A percentile compares a stretch with the other conserved stretches of the same genome.
Conservation (phyloP, 2,113 vertebrate species). For the Ceratotherium simum region DNA sequence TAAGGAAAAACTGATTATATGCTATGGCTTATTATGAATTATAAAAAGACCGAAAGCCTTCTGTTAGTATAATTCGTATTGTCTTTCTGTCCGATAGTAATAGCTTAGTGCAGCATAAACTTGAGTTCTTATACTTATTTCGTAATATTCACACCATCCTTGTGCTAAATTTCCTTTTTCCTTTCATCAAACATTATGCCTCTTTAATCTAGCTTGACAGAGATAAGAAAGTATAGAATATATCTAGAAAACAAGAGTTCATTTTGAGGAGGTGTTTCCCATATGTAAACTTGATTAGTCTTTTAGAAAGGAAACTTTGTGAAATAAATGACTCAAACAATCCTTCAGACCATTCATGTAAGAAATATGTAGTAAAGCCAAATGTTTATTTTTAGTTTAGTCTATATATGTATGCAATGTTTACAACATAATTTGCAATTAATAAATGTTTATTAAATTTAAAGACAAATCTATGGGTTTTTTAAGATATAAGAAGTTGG, state of each 20-base stretch:
- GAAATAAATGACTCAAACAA: neutral
- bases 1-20: neutral
- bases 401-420: neutral
- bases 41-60: neutral
- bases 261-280: neutral
- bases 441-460: neutral
- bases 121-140: neutral
- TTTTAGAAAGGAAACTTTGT: conserved; percentile 15
- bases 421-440: neutral
- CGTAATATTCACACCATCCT: neutral
- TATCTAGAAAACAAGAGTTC: neutral
- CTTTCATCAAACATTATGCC: neutral
- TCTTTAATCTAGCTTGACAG: neutral
- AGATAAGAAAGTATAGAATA: neutral
- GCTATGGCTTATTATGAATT: neutral
- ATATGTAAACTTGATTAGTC: neutral
- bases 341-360: neutral
- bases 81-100: neutral
- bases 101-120: neutral
- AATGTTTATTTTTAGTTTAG: neutral
- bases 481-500: neutral
- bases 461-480: neutral
- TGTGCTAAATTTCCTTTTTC: neutral
- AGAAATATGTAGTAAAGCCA: neutral
- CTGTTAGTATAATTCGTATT: neutral